Evolutionary conservation across 2,113 vertebrate species (phyloP).

Genomic region (Trematomus loennbergii): DNA sequence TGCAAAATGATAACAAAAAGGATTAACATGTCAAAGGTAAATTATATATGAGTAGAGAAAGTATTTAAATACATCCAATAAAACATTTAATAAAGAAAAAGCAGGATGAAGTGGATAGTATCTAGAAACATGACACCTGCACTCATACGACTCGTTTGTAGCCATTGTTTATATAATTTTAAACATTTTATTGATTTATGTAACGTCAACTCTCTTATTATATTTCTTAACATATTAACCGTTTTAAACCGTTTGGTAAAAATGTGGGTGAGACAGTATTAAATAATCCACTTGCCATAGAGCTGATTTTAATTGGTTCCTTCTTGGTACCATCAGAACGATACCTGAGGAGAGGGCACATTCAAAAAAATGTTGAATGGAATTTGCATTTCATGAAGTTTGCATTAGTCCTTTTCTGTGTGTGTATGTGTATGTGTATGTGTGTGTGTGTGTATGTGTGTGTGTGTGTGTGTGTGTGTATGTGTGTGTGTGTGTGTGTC

Average conservation of each 20-base stretch:
- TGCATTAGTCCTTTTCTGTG: no score
- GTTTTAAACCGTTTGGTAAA: background rate
- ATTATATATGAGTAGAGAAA: background rate
- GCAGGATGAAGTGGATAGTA: background rate
- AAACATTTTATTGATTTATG: background rate
- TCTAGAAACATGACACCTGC: background rate
- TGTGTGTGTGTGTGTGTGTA: background rate
- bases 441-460: background rate
- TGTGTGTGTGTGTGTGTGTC: slow-evolving; percentile 20
- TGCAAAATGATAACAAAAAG: background rate
- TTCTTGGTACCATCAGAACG: slow-evolving; percentile 96
- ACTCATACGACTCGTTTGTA: background rate
- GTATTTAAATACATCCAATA: background rate
- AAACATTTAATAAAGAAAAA: background rate
- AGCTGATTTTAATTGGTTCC: slow-evolving; percentile 95
- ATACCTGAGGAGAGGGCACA: slow-evolving; percentile 83
- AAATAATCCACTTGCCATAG: slow-evolving; percentile 88
- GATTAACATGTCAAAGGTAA: background rate
- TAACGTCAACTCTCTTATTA: background rate
- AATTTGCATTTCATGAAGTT: background rate
- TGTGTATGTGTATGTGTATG: background rate
- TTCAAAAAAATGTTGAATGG: background rate
- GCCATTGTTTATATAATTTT: background rate
- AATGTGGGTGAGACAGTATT: background rate
- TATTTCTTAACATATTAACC: background rate